A percentile compares a stretch with the other conserved stretches of the same genome.
These are phyloP conservation scores for Limnephilus rhombicus DNA, from an alignment of 2,888 invertebrate genomes.

Conservation along the genomic window DNA sequence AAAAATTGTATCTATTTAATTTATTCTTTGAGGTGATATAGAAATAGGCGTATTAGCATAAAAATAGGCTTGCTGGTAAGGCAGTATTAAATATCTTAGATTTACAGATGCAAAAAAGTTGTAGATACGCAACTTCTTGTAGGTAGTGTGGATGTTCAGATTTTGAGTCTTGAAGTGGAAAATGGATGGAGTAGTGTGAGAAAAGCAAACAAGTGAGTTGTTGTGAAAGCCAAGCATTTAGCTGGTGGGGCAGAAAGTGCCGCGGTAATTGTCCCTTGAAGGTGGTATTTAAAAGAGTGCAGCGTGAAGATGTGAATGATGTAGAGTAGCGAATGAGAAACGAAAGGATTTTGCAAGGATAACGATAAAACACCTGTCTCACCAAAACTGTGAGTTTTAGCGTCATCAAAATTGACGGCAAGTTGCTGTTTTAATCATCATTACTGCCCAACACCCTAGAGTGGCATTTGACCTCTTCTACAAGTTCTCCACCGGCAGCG, in stretches of 20 bases:
- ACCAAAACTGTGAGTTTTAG: not conserved
- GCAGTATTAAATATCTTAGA: no score
- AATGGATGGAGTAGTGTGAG: not conserved
- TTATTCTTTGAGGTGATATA: no score
- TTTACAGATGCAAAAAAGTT: no score
- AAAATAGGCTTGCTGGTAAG: no score
- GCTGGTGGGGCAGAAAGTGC: not conserved
- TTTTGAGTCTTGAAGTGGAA: not conserved
- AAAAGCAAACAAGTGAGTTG: not conserved
- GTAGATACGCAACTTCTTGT: no score
- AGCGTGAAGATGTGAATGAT: not conserved
- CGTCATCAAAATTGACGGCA: not conserved
- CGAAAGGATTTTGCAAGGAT: not conserved
- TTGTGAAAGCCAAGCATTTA: not conserved
- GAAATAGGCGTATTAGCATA: no score
- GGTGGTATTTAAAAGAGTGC: not conserved
- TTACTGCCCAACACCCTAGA: no score
- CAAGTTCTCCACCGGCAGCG: no score
- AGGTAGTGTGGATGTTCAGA: no score
- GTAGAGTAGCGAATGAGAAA: not conserved
- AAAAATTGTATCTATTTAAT: no score
- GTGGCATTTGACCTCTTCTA: no score
- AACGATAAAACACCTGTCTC: not conserved
- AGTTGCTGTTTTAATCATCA: no score
- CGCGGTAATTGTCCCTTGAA: not conserved